A percentile compares a stretch with the other conserved stretches of the same genome.
These are phyloP conservation scores for human DNA, from an alignment of 2,113 vertebrate genomes.

Conservation along the genomic window DNA sequence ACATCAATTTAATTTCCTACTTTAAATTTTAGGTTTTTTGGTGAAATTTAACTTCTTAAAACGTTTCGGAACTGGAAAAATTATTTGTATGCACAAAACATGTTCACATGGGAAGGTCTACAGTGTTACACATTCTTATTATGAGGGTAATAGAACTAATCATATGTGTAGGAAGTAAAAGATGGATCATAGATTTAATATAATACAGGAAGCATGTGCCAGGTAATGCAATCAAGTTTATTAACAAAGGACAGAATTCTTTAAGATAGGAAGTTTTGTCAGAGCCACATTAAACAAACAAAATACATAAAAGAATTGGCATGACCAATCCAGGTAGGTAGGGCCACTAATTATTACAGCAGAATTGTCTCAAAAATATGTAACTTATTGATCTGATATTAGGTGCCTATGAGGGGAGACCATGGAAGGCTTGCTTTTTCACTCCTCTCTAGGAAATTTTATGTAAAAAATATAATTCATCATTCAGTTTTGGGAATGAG, in stretches of 20 bases:
- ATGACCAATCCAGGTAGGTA: background rate
- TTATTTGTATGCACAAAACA: background rate
- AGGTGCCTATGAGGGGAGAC: background rate
- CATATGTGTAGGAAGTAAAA: background rate
- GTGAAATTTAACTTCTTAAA: background rate
- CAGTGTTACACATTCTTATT: background rate
- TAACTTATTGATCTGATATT: background rate
- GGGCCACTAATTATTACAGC: background rate
- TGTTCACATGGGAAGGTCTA: background rate
- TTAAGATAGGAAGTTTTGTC: background rate
- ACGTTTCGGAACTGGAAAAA: background rate
- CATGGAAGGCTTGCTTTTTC: background rate
- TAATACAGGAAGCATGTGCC: background rate
- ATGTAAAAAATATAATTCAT: background rate
- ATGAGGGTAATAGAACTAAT: background rate
- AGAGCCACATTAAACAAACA: background rate
- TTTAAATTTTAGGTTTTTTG: conserved; percentile 18
- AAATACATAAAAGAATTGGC: background rate
- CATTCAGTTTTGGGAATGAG: background rate
- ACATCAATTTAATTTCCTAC: background rate
- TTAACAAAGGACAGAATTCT: background rate
- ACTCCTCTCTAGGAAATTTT: background rate
- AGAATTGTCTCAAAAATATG: background rate
- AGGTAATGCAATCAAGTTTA: background rate
- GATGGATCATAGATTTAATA: background rate